Conservation (phyloP, 2,113 vertebrate species). For the Tringa solitaria region DNA sequence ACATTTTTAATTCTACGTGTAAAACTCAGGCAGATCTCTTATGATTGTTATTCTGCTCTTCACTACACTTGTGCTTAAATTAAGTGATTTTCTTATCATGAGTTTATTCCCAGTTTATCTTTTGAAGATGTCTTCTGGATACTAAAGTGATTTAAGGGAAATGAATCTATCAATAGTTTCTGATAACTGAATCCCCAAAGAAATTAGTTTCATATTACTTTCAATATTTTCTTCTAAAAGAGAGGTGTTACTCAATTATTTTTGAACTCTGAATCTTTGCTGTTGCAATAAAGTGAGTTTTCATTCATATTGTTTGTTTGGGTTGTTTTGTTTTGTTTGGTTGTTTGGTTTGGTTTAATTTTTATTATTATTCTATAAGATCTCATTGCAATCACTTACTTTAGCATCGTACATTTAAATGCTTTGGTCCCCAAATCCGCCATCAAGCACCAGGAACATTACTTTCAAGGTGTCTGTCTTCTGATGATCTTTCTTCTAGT, state of each 20-base stretch:
- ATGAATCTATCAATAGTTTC: not conserved
- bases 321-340: not conserved
- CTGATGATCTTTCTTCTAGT: not conserved
- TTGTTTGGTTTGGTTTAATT: not conserved
- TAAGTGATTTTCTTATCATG: not conserved
- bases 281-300: not conserved
- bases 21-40: not conserved
- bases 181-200: not conserved
- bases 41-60: not conserved
- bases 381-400: not conserved
- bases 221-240: not conserved
- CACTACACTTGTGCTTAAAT: not conserved
- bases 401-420: not conserved
- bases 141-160: not conserved
- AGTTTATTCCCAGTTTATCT: not conserved
- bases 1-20: not conserved
- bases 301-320: not conserved
- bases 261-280: not conserved
- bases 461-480: not conserved
- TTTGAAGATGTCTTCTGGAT: not conserved
- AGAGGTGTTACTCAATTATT: not conserved
- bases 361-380: not conserved
- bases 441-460: not conserved
- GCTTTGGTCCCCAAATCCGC: not conserved
- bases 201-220: not conserved